Conservation (phyloP, 2,113 vertebrate species). For the human (Homo sapiens) region DNA sequence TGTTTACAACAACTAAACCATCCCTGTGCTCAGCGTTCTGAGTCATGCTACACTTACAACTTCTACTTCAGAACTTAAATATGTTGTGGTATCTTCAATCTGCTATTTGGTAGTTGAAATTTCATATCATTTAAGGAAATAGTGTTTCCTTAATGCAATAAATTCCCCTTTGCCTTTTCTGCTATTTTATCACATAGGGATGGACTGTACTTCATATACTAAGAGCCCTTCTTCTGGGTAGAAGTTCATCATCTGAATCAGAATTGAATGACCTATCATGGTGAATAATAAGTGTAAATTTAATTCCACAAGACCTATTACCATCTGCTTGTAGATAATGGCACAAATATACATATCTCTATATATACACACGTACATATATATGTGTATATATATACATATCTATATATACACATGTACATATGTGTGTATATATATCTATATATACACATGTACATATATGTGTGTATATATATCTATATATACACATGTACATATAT, state of each 20-base stretch:
- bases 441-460: too few species aligned
- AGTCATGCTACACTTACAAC: not conserved
- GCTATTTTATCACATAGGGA: not conserved
- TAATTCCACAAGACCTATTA: not conserved
- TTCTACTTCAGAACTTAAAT: not conserved
- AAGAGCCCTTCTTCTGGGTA: not conserved
- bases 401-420: too few species aligned
- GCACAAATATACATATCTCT: too few species aligned
- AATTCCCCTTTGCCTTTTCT: not conserved
- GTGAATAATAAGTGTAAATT: not conserved
- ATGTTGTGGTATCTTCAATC: not conserved
- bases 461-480: too few species aligned
- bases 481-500: too few species aligned
- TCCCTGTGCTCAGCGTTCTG: not conserved
- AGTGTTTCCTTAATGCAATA: not conserved
- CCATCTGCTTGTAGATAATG: not conserved
- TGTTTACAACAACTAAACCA: not conserved
- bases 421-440: too few species aligned
- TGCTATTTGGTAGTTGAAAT: not conserved
- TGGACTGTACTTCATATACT: not conserved
- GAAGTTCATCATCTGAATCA: not conserved
- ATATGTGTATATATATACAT: too few species aligned
- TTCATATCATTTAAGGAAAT: conserved; percentile 11
- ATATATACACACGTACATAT: too few species aligned
- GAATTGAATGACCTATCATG: not conserved